Percentiles rank a stretch among this genome's conserved stretches.
Conservation (phyloP, 2,113 vertebrate genomes). For the Hydrochoerus hydrochaeris region DNA sequence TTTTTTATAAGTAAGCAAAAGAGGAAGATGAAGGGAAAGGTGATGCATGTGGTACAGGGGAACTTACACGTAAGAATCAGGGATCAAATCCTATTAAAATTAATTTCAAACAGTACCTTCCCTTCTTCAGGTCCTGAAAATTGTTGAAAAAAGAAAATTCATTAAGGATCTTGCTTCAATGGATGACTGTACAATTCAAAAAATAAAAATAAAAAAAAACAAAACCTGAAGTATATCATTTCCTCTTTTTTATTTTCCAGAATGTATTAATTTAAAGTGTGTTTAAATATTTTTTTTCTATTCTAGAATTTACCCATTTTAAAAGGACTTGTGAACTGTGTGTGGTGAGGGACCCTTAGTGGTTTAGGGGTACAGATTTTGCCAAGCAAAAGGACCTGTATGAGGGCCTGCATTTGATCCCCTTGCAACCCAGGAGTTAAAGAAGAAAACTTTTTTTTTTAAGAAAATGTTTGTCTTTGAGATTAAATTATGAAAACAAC, state of each 20-base stretch:
- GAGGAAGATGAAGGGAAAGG: background rate
- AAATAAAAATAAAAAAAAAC: background rate
- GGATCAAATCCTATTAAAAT: slow-evolving; percentile 3
- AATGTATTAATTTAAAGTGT: background rate
- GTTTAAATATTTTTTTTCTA: background rate
- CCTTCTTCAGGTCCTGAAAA: background rate
- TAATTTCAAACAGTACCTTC: background rate
- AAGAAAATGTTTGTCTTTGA: background rate
- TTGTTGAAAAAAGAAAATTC: background rate
- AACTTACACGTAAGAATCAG: background rate
- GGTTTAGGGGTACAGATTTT: background rate
- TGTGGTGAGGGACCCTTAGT: background rate
- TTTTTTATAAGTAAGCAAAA: background rate
- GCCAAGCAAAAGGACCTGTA: background rate
- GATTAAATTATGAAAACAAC: background rate
- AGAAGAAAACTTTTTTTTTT: background rate
- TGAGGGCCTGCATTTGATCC: background rate
- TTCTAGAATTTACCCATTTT: background rate
- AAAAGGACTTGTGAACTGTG: background rate
- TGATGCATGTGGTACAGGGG: background rate
- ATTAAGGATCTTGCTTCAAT: background rate
- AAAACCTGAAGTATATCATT: background rate
- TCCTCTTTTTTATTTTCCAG: background rate
- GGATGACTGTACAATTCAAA: background rate
- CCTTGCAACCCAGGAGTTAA: background rate